Percentiles rank a stretch among this genome's conserved stretches.
Evolutionary conservation across 1,140 invertebrate genomes (phyloP).

Genomic region (Condylostylus longicornis): DNA sequence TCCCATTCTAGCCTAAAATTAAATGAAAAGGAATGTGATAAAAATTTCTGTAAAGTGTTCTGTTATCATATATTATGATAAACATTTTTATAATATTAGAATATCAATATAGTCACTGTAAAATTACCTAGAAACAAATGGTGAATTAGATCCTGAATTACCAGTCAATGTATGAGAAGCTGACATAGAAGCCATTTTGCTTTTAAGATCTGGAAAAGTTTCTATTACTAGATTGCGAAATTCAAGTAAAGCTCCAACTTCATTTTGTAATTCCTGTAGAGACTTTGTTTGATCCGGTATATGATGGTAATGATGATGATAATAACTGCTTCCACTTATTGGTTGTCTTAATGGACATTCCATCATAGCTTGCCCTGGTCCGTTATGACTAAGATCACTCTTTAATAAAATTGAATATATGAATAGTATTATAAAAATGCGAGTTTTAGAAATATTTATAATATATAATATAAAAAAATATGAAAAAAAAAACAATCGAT

Average conservation of each 20-base stretch:
- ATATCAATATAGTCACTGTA: not conserved
- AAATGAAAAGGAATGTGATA: not conserved
- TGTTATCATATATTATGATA: too few relatives aligned
- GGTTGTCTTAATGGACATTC: slow-evolving; percentile 5
- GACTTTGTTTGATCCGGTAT: slow-evolving; percentile 28
- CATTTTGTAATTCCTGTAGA: slow-evolving; percentile 66
- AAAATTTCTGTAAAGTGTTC: not conserved
- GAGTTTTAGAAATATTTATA: too few relatives aligned
- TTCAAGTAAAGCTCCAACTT: slow-evolving; percentile 72
- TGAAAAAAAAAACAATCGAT: too few relatives aligned
- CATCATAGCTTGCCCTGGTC: slow-evolving; percentile 4
- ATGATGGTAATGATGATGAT: slow-evolving; percentile 26
- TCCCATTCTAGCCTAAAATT: slow-evolving; percentile 47
- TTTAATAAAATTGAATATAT: slow-evolving; percentile 4
- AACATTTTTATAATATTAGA: too few relatives aligned
- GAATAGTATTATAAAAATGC: too few relatives aligned
- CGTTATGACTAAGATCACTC: slow-evolving; percentile 4
- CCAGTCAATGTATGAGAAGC: slow-evolving; percentile 2
- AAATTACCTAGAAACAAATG: slow-evolving; percentile 24
- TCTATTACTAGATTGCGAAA: slow-evolving; percentile 83
- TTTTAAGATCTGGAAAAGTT: slow-evolving; percentile 73
- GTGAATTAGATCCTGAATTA: slow-evolving; percentile 9
- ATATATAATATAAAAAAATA: too few relatives aligned
- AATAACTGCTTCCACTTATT: slow-evolving; percentile 5
- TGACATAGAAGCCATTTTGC: slow-evolving; percentile 50